Evolutionary conservation across 2,797 vertebrate genomes (phyloP), one percentile per base, ranked within the genome.

Genomic region (Alfaro cultratus): DNA sequence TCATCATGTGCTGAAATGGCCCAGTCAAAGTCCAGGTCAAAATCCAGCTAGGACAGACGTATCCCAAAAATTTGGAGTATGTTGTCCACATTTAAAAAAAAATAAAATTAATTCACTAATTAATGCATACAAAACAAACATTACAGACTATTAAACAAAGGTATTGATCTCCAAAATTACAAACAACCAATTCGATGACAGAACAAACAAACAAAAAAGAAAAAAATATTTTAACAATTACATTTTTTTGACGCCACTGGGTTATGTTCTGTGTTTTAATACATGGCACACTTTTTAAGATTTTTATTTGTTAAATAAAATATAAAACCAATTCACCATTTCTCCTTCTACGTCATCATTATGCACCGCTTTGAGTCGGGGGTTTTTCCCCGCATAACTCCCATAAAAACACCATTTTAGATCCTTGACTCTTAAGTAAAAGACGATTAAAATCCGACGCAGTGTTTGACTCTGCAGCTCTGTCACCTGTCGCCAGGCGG

Each of bases 401-500:
- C 34, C 34, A 23, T 12, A 9, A 67, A 67, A 31, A 31, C 10
- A 60, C 29, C 31, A 60, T 26, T 53, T 53, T 9, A 34, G 29
- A 16, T 34, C 31, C 1, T 16, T 16, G 16, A 34, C 16, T 34
- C 15, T 12, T 62, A 16, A 15, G 15, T 18, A 18, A 16, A 34
- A 62, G 16, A 36, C 4, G 8, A 64, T 36, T 21, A 21, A 9
- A 36, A 34, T 5, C 31, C 8, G n/a, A 31, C 5, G 13, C 11
- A 16, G 60, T 10, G 15, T 1, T 31, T 45, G 43, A 67, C 36
- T 16, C 13, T 41, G 76, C 31, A 18, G 23, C 31, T 34, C 12
- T 75, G 74, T 60, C 39, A 34, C 75, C 10, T 87, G 43, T 80
- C 3, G 0, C 8, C 88, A 99, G 98, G 97, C 97, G 57, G 98